A percentile compares a stretch with the other conserved stretches of the same genome.
Conservation (phyloP, 2,888 invertebrate species). For the Trissonchulus sp. region DNA sequence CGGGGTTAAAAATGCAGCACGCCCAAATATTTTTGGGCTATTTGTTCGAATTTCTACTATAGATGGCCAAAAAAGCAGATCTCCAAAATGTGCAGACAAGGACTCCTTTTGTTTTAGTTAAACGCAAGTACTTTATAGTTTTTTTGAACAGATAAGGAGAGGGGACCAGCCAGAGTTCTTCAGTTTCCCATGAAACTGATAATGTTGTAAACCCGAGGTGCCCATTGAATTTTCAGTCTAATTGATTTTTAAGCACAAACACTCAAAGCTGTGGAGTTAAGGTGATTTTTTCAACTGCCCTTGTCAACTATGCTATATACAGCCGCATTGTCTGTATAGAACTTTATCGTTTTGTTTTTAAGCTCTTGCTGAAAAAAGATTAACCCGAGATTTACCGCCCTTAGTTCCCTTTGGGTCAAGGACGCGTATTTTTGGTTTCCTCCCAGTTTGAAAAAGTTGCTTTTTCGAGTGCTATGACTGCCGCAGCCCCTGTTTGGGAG, state of each 20-base stretch:
- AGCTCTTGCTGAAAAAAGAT: neutral
- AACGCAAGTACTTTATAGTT: neutral
- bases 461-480: neutral
- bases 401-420: neutral
- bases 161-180: neutral
- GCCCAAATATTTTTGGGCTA: too few relatives aligned
- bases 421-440: neutral
- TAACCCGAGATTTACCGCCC: neutral
- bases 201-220: neutral
- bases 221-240: neutral
- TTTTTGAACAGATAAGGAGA: neutral
- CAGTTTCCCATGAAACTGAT: neutral
- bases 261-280: neutral
- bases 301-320: neutral
- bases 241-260: neutral
- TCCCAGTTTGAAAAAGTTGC: neutral
- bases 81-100: neutral
- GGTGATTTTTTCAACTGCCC: neutral
- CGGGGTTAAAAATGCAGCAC: too few relatives aligned
- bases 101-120: neutral
- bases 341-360: neutral
- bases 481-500: neutral
- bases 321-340: conserved; percentile 12
- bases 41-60: too few relatives aligned
- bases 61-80: conserved; percentile 11